Conservation (phyloP, 2,113 vertebrate species). For the Xiphophorus couchianus region DNA sequence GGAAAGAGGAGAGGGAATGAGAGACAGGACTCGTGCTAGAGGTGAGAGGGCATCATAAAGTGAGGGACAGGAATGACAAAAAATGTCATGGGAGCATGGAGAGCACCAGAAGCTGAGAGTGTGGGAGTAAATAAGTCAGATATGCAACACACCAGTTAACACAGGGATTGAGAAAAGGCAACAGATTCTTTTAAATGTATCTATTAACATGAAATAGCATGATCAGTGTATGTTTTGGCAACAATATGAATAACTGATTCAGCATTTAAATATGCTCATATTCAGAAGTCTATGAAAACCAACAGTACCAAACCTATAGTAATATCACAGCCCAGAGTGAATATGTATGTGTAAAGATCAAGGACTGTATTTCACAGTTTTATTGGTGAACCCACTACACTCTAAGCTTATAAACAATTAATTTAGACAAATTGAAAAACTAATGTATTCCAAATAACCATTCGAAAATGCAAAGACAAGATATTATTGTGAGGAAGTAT, state of each 20-base stretch:
- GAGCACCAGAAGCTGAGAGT: conserved; percentile 4
- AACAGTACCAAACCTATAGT: too few relatives aligned
- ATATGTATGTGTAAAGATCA: too few relatives aligned
- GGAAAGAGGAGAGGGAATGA: not conserved
- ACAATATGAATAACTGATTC: not conserved
- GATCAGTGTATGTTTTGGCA: not conserved
- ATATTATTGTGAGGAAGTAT: too few relatives aligned
- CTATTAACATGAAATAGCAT: too few relatives aligned
- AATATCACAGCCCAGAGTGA: too few relatives aligned
- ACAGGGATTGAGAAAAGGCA: not conserved
- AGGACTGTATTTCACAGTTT: too few relatives aligned
- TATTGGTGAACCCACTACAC: too few relatives aligned
- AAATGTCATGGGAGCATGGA: conserved; percentile 1
- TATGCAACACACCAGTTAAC: not conserved
- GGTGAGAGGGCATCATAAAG: conserved; percentile 17
- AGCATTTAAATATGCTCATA: not conserved
- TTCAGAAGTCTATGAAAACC: too few relatives aligned
- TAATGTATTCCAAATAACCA: too few relatives aligned
- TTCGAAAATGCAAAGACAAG: too few relatives aligned
- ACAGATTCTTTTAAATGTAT: not conserved
- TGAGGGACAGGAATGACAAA: conserved; percentile 4
- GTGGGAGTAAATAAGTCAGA: not conserved
- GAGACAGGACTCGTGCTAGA: conserved; percentile 1
- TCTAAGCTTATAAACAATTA: too few relatives aligned
- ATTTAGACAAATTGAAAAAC: too few relatives aligned